A percentile compares a stretch with the other conserved stretches of the same genome.
Conservation (phyloP, 2,113 vertebrate genomes). For the Ivindomyrus marchei region DNA sequence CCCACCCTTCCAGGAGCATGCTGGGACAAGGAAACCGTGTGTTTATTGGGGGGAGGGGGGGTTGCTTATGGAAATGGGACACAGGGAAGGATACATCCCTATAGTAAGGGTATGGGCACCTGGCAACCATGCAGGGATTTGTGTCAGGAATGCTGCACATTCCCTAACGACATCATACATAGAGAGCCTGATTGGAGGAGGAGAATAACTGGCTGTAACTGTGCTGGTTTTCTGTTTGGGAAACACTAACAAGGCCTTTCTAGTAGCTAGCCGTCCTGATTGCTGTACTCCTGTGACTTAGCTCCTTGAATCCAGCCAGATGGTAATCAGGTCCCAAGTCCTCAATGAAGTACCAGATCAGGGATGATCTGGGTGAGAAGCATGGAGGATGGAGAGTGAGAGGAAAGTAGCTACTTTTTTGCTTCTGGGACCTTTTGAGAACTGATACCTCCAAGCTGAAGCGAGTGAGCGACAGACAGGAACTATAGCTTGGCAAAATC, state of each 20-base stretch:
- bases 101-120: not conserved
- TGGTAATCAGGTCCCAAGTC: not conserved
- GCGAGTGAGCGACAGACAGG: conserved; percentile 13
- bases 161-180: not conserved
- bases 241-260: not conserved
- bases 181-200: not conserved
- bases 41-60: not conserved
- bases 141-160: not conserved
- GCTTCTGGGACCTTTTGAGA: not conserved
- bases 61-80: not conserved
- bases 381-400: not conserved
- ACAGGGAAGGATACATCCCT: not conserved
- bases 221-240: not conserved
- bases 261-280: not conserved
- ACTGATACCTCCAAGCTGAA: not conserved
- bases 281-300: not conserved
- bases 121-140: not conserved
- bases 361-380: not conserved
- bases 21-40: not conserved
- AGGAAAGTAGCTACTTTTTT: not conserved
- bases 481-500: conserved; percentile 31
- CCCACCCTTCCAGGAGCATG: not conserved
- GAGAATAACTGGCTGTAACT: not conserved
- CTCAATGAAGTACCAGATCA: not conserved
- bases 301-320: not conserved